Evolutionary conservation across 2,113 vertebrate species (phyloP).

Genomic region (Procapra przewalskii): DNA sequence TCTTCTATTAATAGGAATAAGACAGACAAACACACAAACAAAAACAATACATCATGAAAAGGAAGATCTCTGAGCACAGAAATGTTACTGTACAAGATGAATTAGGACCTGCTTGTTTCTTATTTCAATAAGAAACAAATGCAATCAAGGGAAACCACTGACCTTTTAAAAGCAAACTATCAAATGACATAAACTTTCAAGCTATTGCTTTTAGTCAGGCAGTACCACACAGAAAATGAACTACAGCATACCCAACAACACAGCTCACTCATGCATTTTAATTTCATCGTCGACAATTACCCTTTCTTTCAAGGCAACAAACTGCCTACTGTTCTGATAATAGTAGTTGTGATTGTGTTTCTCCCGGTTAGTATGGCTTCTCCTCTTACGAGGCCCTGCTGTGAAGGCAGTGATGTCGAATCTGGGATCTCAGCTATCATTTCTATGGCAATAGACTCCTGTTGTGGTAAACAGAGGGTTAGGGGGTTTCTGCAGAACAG

Average conservation of each 20-base stretch:
- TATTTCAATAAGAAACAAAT: constrained; percentile 52
- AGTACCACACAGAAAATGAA: constrained; percentile 35
- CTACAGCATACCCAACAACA: not conserved
- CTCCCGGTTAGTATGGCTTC: constrained; percentile 11
- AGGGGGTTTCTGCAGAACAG: constrained; percentile 66
- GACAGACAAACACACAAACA: constrained; percentile 56
- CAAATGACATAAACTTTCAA: constrained; percentile 38
- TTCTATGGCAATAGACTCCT: constrained; percentile 73
- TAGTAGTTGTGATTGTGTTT: not conserved
- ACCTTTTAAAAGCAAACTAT: constrained; percentile 47
- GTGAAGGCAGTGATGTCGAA: constrained; percentile 52
- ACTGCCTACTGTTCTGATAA: constrained; percentile 34
- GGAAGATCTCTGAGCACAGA: constrained; percentile 15
- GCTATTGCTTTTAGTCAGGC: constrained; percentile 12
- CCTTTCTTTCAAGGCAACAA: constrained; percentile 55
- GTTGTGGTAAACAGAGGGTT: constrained; percentile 74
- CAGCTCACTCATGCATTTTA: constrained; percentile 57
- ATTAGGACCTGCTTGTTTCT: constrained; percentile 29
- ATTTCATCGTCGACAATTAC: constrained; percentile 37
- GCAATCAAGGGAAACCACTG: constrained; percentile 8
- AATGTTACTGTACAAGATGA: not conserved
- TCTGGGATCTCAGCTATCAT: constrained; percentile 72
- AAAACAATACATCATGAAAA: constrained; percentile 58
- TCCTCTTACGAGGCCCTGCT: constrained; percentile 51
- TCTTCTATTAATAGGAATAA: constrained; percentile 70